phyloP scores from a whole-genome alignment of 2,797 vertebrate species.

The Lycodopsis pacificus region DNA sequence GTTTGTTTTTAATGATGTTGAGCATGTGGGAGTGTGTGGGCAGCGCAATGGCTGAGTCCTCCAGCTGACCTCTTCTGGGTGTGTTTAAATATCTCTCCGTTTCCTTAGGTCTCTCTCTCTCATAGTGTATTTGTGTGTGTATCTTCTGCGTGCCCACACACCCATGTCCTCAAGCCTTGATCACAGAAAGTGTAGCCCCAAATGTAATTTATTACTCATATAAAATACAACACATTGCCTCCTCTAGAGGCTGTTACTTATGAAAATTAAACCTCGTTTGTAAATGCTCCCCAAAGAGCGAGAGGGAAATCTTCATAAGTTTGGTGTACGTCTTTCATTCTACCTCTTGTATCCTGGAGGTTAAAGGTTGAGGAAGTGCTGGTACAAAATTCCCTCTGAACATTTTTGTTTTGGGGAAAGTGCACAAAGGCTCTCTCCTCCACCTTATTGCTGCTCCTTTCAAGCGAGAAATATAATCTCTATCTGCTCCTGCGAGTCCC shows the following conservation, averaged over 20 bases:
- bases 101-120: constrained; percentile 25
- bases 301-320: constrained; percentile 11
- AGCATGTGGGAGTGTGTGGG: constrained; percentile 78
- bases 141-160: constrained; percentile 28
- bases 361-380: constrained; percentile 40
- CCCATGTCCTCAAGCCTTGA: constrained; percentile 41
- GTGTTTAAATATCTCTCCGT: constrained; percentile 58
- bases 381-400: constrained; percentile 15
- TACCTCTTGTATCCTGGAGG: constrained; percentile 24
- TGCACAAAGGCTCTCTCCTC: constrained; percentile 23
- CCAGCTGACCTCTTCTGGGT: constrained; percentile 69
- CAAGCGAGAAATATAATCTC: constrained; percentile 33
- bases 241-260: constrained; percentile 67
- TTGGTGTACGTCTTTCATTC: constrained; percentile 47
- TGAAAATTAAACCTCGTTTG: constrained; percentile 74
- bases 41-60: constrained; percentile 59
- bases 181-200: constrained; percentile 50
- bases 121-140: constrained; percentile 14
- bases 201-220: constrained; percentile 70
- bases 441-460: constrained; percentile 10
- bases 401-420: constrained; percentile 34
- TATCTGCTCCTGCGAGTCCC: constrained; percentile 20
- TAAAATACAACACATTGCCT: constrained; percentile 57
- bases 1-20: constrained; percentile 77
- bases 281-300: constrained; percentile 24